phyloP scores from a whole-genome alignment of 2,888 invertebrate species.

The Caenorhabditis auriculariae region DNA sequence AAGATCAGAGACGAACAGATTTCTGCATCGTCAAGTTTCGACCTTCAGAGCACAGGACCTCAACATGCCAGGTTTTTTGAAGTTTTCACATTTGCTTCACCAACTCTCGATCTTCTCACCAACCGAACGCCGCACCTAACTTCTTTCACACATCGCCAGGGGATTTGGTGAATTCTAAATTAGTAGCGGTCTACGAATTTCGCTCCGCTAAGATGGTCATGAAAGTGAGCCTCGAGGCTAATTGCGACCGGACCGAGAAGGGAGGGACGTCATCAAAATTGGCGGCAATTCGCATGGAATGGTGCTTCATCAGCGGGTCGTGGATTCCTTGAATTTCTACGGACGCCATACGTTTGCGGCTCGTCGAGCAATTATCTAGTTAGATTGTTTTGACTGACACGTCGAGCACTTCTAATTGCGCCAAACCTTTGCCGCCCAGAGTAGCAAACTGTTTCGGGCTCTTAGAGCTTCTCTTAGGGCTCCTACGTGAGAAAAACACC shows the following conservation, averaged over 20 bases:
- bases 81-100: constrained; percentile 6
- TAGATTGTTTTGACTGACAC: background rate
- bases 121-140: too few species aligned
- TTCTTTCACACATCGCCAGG: too few species aligned
- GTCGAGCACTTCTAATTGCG: background rate
- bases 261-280: too few species aligned
- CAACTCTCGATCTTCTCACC: background rate
- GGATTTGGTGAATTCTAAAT: too few species aligned
- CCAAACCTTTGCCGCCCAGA: background rate
- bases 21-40: constrained; percentile 82
- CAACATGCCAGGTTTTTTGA: constrained; percentile 83
- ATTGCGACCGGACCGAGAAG: background rate
- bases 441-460: background rate
- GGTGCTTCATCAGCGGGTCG: constrained; percentile 18
- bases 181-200: constrained; percentile 21
- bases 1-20: constrained; percentile 80
- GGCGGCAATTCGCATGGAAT: too few species aligned
- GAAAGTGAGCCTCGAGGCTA: constrained; percentile 12
- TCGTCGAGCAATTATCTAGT: constrained; percentile 16
- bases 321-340: background rate
- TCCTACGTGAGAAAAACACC: background rate
- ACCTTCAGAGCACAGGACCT: constrained; percentile 81
- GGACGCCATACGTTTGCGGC: constrained; percentile 25
- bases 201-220: constrained; percentile 16
- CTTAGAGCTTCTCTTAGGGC: background rate